phyloP scores from a whole-genome alignment of 2,797 vertebrate species.

The Prunella strophiata region DNA sequence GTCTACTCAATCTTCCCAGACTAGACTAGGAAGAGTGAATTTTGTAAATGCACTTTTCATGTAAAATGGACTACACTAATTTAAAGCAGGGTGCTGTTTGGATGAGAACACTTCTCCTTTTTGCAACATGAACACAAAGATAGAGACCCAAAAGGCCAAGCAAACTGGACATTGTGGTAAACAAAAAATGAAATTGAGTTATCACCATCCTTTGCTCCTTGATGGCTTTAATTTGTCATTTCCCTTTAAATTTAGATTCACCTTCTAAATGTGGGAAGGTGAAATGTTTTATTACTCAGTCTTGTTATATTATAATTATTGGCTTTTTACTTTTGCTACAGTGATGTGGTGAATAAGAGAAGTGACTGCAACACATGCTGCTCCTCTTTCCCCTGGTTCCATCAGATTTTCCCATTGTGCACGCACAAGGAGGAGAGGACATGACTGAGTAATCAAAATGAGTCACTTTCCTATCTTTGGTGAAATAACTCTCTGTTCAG shows the following conservation, averaged over 20 bases:
- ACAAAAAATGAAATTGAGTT: not conserved
- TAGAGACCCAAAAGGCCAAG: not conserved
- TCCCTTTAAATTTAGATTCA: not conserved
- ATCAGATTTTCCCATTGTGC: conserved; percentile 51
- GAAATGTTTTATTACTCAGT: not conserved
- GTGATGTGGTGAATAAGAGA: not conserved
- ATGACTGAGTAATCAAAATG: conserved; percentile 62
- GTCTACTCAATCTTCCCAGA: not conserved
- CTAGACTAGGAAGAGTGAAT: not conserved
- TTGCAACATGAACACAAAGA: not conserved
- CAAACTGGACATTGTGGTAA: not conserved
- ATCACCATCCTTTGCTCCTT: not conserved
- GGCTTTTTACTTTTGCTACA: conserved; percentile 19
- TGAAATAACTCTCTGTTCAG: conserved; percentile 65
- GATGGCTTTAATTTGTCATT: not conserved
- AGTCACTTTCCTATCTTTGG: conserved; percentile 64
- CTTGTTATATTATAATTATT: not conserved
- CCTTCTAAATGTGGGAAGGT: not conserved
- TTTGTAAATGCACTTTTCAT: not conserved
- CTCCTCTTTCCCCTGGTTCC: conserved; percentile 43
- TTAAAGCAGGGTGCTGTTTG: not conserved
- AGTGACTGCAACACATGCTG: conserved; percentile 24
- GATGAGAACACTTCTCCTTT: not conserved
- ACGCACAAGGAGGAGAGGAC: conserved; percentile 32
- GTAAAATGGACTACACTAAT: not conserved